Evolutionary conservation across 2,888 invertebrate genomes (phyloP).

Genomic region (Serrognathus titanus): DNA sequence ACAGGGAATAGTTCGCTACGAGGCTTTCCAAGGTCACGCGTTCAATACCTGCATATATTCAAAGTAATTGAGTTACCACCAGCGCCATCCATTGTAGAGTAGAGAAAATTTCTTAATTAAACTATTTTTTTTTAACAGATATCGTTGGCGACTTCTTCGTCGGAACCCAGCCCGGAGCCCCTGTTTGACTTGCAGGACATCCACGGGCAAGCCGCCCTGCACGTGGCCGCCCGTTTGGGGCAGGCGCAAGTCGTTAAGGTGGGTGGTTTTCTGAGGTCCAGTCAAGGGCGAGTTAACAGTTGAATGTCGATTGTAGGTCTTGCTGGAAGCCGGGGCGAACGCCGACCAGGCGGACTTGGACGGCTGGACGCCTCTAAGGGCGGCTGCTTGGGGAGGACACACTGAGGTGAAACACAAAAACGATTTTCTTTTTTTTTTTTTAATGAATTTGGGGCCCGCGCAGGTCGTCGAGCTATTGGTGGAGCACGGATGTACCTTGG

Average conservation of each 20-base stretch:
- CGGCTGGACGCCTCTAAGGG: conserved; percentile 87
- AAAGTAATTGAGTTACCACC: too few relatives aligned
- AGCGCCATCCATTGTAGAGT: too few relatives aligned
- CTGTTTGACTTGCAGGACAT: conserved; percentile 61
- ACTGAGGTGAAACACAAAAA: conserved; percentile 72
- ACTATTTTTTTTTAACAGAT: too few relatives aligned
- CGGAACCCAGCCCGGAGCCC: conserved; percentile 50
- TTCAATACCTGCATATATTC: too few relatives aligned
- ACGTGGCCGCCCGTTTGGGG: conserved; percentile 78
- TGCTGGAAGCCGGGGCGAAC: conserved; percentile 62
- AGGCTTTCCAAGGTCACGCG: too few relatives aligned
- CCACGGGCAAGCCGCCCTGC: conserved; percentile 82
- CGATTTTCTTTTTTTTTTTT: too few relatives aligned
- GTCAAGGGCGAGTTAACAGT: not conserved
- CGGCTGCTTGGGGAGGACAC: conserved; percentile 96
- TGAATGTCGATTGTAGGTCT: conserved; percentile 35
- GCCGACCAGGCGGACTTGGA: conserved; percentile 77
- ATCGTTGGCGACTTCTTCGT: conserved; percentile 45
- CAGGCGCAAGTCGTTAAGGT: conserved; percentile 69
- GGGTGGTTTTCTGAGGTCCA: not conserved
- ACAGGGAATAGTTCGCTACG: too few relatives aligned
- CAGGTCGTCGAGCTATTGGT: conserved; percentile 78
- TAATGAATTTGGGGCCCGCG: not conserved
- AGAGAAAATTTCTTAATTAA: too few relatives aligned
- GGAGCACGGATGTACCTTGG: conserved; percentile 76